Conservation (phyloP, 2,888 invertebrate species). For the Aromia moschata region DNA sequence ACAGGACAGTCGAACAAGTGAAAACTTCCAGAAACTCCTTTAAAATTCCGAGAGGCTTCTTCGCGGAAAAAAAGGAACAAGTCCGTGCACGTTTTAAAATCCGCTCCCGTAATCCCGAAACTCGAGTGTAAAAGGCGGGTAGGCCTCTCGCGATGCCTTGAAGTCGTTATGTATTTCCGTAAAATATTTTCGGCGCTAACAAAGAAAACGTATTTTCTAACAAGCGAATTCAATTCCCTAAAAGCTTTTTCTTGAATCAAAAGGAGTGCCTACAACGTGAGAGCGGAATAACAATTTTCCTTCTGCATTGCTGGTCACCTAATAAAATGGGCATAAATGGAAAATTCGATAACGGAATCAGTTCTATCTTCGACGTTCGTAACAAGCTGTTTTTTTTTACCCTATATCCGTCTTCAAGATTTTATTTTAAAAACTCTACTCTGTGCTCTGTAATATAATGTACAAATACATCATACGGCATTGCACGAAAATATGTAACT, state of each 20-base stretch:
- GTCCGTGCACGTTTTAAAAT: conserved; percentile 3
- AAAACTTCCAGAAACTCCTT: neutral
- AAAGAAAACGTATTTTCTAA: conserved; percentile 32
- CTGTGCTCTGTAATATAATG: no score
- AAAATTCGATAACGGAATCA: conserved; percentile 5
- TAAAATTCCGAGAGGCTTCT: neutral
- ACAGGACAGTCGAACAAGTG: no score
- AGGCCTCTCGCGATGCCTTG: conserved; percentile 10
- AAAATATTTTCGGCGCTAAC: conserved; percentile 29
- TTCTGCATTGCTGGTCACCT: conserved; percentile 34
- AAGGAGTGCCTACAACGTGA: conserved; percentile 38
- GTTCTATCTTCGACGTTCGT: conserved; percentile 9
- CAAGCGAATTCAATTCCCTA: conserved; percentile 49
- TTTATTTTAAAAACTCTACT: no score
- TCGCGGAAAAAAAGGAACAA: neutral
- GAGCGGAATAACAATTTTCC: conserved; percentile 46
- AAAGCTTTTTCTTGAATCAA: conserved; percentile 46
- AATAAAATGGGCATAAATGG: conserved; percentile 32
- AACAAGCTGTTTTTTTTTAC: no score
- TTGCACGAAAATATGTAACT: no score
- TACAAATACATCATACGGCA: no score
- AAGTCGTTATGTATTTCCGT: conserved; percentile 18
- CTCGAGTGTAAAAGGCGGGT: conserved; percentile 3
- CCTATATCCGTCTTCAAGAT: no score
- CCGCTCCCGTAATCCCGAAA: conserved; percentile 9